Conservation (phyloP, 2,888 invertebrate genomes). For the Stictocephala bisonia region DNA sequence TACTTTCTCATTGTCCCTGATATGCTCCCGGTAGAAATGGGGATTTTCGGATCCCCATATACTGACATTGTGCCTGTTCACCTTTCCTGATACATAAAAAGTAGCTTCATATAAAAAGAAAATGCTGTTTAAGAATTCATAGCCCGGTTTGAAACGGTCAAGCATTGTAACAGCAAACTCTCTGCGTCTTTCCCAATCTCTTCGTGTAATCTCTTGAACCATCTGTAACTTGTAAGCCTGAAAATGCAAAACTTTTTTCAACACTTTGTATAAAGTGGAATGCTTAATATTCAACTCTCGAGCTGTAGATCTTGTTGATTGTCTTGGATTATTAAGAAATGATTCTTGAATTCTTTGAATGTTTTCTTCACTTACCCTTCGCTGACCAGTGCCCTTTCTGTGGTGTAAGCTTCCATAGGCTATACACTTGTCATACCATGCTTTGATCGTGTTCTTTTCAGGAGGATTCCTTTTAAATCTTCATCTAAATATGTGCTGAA, state of each 20-base stretch:
- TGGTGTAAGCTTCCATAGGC: constrained; percentile 3
- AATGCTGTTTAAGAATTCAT: background rate
- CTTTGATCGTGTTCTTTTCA: constrained; percentile 5
- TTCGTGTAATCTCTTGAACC: constrained; percentile 12
- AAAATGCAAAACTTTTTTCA: background rate
- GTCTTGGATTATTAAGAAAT: too few relatives aligned
- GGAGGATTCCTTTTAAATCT: background rate
- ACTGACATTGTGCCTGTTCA: constrained; percentile 62
- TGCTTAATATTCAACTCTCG: constrained; percentile 15
- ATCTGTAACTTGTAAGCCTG: background rate
- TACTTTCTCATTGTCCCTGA: constrained; percentile 21
- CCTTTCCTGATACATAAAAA: constrained; percentile 61
- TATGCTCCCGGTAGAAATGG: constrained; percentile 18
- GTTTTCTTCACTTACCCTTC: too few relatives aligned
- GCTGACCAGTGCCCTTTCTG: background rate
- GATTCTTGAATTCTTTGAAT: too few relatives aligned
- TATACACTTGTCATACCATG: background rate
- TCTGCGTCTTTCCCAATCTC: background rate
- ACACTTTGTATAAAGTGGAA: background rate
- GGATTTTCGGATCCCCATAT: constrained; percentile 59
- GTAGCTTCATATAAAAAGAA: constrained; percentile 54
- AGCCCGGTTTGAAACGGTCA: background rate
- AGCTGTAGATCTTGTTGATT: background rate
- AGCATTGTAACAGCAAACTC: constrained; percentile 1
- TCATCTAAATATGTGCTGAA: background rate